Percentiles rank a stretch among this genome's conserved stretches.
Evolutionary conservation across 2,888 invertebrate genomes (phyloP).

Genomic region (Leptinotarsa haldemani): DNA sequence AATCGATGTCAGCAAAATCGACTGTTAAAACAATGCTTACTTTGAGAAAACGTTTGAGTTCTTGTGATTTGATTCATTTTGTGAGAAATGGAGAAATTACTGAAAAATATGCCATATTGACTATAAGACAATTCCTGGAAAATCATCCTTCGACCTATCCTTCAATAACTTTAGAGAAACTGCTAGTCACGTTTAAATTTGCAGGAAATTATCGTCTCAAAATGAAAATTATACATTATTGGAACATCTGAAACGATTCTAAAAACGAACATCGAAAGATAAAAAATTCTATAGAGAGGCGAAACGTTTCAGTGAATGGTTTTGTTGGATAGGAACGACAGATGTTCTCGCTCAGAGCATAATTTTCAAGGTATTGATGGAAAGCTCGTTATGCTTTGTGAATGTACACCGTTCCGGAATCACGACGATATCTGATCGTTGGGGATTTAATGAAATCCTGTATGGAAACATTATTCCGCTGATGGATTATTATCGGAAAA

Average conservation of each 20-base stretch:
- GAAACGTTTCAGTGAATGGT: conserved; percentile 2
- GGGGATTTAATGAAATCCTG: conserved; percentile 8
- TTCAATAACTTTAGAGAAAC: too few relatives aligned
- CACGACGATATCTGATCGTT: conserved; percentile 1
- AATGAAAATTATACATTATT: too few relatives aligned
- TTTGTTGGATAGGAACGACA: conserved; percentile 9
- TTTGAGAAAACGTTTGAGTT: too few relatives aligned
- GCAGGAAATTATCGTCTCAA: too few relatives aligned
- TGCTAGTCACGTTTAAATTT: too few relatives aligned
- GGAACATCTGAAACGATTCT: not conserved
- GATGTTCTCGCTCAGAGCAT: conserved; percentile 9
- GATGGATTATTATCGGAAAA: not conserved
- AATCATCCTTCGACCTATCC: too few relatives aligned
- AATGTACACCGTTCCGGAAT: conserved; percentile 2
- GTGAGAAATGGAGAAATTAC: too few relatives aligned
- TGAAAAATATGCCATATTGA: too few relatives aligned
- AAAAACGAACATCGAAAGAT: not conserved
- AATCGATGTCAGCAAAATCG: too few relatives aligned
- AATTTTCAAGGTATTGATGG: conserved; percentile 9
- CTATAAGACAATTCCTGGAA: too few relatives aligned
- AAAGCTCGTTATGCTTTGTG: conserved; percentile 8
- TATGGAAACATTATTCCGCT: not conserved
- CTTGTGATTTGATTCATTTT: too few relatives aligned
- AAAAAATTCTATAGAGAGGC: not conserved
- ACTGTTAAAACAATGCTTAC: too few relatives aligned